phyloP scores from a whole-genome alignment of 2,797 vertebrate genomes.

The Crenuchus spilurus region DNA sequence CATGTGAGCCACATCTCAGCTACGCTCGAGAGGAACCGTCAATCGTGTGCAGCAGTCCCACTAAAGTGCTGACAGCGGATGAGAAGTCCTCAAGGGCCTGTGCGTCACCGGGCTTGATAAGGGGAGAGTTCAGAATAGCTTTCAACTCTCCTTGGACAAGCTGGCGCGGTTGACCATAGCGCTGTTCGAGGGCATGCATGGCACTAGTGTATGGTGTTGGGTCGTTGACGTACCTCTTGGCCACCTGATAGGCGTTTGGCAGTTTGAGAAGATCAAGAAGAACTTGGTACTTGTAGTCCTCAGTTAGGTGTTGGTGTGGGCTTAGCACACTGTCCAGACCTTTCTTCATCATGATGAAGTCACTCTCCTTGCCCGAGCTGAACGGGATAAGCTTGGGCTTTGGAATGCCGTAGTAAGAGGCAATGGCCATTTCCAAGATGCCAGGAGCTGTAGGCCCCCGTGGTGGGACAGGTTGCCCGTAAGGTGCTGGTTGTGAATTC shows the following conservation, averaged over 20 bases:
- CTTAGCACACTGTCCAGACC: slow-evolving; percentile 34
- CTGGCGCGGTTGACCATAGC: slow-evolving; percentile 39
- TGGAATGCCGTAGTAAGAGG: too few species aligned
- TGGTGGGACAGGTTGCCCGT: too few species aligned
- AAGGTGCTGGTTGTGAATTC: too few species aligned
- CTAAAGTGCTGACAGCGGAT: slow-evolving; percentile 1
- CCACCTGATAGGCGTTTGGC: not conserved
- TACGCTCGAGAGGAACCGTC: not conserved
- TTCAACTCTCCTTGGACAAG: slow-evolving; percentile 31
- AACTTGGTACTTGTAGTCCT: slow-evolving; percentile 38
- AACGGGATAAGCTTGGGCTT: too few species aligned
- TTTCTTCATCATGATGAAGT: slow-evolving; percentile 33
- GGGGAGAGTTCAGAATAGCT: slow-evolving; percentile 14
- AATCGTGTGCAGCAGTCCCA: slow-evolving; percentile 17
- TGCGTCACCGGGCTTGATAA: not conserved
- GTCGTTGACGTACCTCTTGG: slow-evolving; percentile 23
- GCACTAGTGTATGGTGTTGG: slow-evolving; percentile 1
- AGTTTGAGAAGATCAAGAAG: slow-evolving; percentile 16
- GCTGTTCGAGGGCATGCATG: slow-evolving; percentile 15
- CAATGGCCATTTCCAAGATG: too few species aligned
- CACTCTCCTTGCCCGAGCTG: too few species aligned
- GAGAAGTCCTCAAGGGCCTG: slow-evolving; percentile 20
- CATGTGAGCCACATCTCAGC: slow-evolving; percentile 22
- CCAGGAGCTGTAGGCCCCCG: too few species aligned
- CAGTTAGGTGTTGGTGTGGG: slow-evolving; percentile 20